Conservation (phyloP, 2,888 invertebrate species). For the Achlya flavicornis region DNA sequence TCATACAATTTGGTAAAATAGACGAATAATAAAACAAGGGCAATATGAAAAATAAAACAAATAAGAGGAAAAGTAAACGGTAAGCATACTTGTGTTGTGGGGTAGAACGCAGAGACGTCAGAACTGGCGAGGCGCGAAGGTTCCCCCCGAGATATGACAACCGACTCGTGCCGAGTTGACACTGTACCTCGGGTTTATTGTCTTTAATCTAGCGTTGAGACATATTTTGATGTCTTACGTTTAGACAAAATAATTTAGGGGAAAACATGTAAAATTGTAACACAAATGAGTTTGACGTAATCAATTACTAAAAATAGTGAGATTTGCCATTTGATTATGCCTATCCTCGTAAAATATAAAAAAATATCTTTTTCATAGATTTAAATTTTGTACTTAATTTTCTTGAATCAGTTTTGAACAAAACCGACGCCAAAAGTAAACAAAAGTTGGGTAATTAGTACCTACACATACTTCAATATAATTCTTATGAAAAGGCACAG, state of each 20-base stretch:
- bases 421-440: no score
- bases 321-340: no score
- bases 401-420: no score
- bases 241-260: slow-evolving; percentile 6
- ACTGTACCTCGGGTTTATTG: slow-evolving; percentile 45
- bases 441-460: no score
- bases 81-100: slow-evolving; percentile 20
- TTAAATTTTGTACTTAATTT: no score
- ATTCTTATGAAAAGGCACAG: background rate
- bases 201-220: slow-evolving; percentile 33
- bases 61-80: slow-evolving; percentile 21
- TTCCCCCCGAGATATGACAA: slow-evolving; percentile 36
- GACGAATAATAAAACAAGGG: background rate
- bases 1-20: slow-evolving; percentile 1
- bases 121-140: slow-evolving; percentile 13
- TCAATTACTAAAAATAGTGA: no score
- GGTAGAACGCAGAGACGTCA: slow-evolving; percentile 16
- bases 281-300: background rate
- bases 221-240: slow-evolving; percentile 1
- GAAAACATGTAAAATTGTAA: no score
- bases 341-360: no score
- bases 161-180: slow-evolving; percentile 31
- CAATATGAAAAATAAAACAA: slow-evolving; percentile 25
- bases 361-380: no score
- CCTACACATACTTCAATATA: no score